Evolutionary conservation across 2,797 vertebrate species (phyloP).

Genomic region (Macrochelys suwanniensis): DNA sequence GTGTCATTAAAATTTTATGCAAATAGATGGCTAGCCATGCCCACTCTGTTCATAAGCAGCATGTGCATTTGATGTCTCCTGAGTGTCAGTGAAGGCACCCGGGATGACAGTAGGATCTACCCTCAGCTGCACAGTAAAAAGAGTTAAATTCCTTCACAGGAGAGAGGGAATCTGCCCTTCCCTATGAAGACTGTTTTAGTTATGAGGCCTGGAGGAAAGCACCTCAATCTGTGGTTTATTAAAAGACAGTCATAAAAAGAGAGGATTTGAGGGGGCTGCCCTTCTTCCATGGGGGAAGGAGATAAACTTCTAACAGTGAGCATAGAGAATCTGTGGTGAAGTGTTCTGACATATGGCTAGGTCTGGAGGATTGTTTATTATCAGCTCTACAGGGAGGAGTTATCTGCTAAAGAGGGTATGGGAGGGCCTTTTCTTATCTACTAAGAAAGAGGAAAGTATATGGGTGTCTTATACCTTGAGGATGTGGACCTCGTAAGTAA

Average conservation of each 20-base stretch:
- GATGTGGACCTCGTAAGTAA: background rate
- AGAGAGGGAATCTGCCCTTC: background rate
- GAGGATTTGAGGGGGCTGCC: background rate
- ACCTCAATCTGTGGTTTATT: background rate
- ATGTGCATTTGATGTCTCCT: background rate
- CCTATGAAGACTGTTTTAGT: background rate
- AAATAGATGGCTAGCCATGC: background rate
- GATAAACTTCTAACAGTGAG: fast-evolving
- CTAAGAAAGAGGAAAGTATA: background rate
- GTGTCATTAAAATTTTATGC: background rate
- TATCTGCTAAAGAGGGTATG: background rate
- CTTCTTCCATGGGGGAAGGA: background rate
- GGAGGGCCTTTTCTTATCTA: background rate
- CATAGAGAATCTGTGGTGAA: fast-evolving
- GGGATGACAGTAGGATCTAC: background rate
- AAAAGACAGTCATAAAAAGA: background rate
- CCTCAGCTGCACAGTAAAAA: background rate
- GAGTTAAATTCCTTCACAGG: background rate
- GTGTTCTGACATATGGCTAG: background rate
- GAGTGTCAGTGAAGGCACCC: background rate
- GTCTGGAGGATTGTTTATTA: background rate
- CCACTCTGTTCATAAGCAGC: background rate
- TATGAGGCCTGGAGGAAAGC: background rate
- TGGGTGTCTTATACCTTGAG: background rate
- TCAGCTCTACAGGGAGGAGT: background rate